Conservation (phyloP, 2,888 invertebrate genomes). For the Polymixis flavicincta region DNA sequence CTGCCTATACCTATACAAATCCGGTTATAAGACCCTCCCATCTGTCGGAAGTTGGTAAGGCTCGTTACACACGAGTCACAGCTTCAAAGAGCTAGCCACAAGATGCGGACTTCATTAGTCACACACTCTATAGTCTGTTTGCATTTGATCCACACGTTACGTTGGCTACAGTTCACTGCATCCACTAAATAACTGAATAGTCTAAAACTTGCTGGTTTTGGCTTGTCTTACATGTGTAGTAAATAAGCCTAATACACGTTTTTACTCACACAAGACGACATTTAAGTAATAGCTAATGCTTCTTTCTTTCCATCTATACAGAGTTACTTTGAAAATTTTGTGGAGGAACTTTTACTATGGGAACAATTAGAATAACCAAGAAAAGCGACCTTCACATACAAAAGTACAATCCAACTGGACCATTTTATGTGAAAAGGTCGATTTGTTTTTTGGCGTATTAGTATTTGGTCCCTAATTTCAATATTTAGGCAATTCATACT, state of each 20-base stretch:
- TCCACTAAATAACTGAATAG: neutral
- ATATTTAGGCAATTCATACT: neutral
- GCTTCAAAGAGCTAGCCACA: conserved; percentile 21
- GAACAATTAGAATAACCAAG: too few relatives aligned
- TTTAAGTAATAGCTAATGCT: neutral
- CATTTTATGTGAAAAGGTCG: too few relatives aligned
- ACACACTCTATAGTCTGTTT: conserved; percentile 1
- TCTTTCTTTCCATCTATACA: too few relatives aligned
- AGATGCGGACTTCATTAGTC: conserved; percentile 4
- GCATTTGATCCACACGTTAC: neutral
- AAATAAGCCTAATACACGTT: neutral
- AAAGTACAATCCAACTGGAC: too few relatives aligned
- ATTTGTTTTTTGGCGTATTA: too few relatives aligned
- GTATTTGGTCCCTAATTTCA: too few relatives aligned
- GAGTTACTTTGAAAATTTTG: too few relatives aligned
- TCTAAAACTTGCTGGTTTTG: neutral
- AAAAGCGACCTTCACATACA: too few relatives aligned
- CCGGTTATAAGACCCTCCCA: neutral
- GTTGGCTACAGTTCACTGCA: neutral
- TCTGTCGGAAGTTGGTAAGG: neutral
- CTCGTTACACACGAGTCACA: neutral
- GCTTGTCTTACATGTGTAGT: conserved; percentile 1
- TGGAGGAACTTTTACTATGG: too few relatives aligned
- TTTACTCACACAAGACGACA: neutral
- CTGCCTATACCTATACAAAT: too few relatives aligned